A percentile compares a stretch with the other conserved stretches of the same genome.
Evolutionary conservation across 1,140 invertebrate genomes (phyloP).

Genomic region (Solen grandis): DNA sequence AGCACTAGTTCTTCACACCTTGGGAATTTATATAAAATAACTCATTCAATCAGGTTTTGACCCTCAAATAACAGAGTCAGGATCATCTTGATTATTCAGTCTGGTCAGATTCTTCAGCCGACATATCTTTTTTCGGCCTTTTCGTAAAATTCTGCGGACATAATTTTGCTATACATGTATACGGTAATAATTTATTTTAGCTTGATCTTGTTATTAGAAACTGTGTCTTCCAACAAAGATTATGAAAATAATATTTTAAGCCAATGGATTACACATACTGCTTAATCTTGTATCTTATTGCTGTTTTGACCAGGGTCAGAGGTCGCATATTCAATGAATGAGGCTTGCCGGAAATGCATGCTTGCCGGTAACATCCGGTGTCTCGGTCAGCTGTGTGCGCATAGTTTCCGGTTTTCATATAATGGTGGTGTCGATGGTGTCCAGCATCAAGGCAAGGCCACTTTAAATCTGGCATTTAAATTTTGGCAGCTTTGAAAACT

Average conservation of each 20-base stretch:
- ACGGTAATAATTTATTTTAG: background rate
- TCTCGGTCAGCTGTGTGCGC: no score
- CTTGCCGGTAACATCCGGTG: conserved; percentile 27
- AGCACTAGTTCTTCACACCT: no score
- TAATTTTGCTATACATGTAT: background rate
- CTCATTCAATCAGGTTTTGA: no score
- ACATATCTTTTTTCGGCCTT: no score
- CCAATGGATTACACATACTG: background rate
- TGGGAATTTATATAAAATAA: no score
- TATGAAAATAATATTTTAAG: background rate
- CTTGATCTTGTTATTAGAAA: no score
- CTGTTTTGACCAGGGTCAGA: conserved; percentile 22
- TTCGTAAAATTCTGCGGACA: no score
- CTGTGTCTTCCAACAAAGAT: background rate
- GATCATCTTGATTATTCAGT: no score
- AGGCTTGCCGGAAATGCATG: conserved; percentile 43
- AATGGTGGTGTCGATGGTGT: background rate
- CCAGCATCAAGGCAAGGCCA: background rate
- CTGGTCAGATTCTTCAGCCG: no score
- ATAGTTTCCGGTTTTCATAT: conserved; percentile 8
- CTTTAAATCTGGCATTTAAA: background rate
- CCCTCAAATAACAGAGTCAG: no score
- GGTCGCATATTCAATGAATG: conserved; percentile 7
- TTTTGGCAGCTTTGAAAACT: background rate
- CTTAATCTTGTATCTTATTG: background rate